Evolutionary conservation across 2,888 invertebrate species (phyloP).

Genomic region (Dicyrtomina minuta): DNA sequence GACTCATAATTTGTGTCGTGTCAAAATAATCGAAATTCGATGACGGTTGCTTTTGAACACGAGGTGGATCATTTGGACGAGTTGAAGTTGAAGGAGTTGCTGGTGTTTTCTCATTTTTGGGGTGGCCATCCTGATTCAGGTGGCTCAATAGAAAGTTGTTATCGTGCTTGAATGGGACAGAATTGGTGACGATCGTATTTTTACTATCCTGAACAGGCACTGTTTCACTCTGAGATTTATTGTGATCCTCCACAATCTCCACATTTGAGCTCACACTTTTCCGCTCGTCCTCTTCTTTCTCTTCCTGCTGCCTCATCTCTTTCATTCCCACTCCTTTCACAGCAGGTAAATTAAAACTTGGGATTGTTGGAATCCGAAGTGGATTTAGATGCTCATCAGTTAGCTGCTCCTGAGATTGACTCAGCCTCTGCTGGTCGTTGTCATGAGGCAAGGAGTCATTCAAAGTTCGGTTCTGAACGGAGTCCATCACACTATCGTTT

Average conservation of each 20-base stretch:
- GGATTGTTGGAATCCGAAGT: background rate
- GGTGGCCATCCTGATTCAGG: background rate
- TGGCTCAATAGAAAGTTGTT: too few relatives aligned
- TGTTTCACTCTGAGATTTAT: too few relatives aligned
- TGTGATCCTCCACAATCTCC: background rate
- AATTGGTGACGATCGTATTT: too few relatives aligned
- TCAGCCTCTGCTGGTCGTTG: background rate
- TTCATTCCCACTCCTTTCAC: too few relatives aligned
- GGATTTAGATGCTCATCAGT: background rate
- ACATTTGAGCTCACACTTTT: background rate
- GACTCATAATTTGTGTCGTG: too few relatives aligned
- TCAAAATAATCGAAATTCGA: too few relatives aligned
- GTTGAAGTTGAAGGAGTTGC: background rate
- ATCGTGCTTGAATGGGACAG: too few relatives aligned
- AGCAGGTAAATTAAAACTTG: too few relatives aligned
- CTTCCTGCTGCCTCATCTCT: too few relatives aligned
- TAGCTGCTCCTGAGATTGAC: background rate
- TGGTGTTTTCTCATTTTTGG: background rate
- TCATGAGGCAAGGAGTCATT: conserved; percentile 31
- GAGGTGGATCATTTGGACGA: too few relatives aligned
- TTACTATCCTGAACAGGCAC: too few relatives aligned
- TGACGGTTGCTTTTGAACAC: too few relatives aligned
- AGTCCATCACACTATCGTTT: conserved; percentile 49
- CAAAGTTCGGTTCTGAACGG: conserved; percentile 42
- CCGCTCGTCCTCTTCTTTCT: background rate